Evolutionary conservation across 2,888 invertebrate genomes (phyloP), one percentile per base, ranked within the genome.

Genomic region (Aspidapion aeneum): DNA sequence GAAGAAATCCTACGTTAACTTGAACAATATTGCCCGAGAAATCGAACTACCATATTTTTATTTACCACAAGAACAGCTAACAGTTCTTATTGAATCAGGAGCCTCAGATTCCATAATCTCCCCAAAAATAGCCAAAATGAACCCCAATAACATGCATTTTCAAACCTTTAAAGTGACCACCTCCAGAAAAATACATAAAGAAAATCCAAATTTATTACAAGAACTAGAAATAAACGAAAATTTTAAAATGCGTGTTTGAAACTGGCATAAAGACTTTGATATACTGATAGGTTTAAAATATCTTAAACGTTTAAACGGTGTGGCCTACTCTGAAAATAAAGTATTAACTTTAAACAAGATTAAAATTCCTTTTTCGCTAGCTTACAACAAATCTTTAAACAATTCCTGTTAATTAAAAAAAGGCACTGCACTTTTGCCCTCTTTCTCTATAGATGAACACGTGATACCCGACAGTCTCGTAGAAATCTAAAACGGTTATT

Each of bases 41-140:
- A 49, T 60, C n/a, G 60, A 63, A 57, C 54, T 63, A n/a, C 63
- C 61, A 18, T 63, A 60, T 51, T 56, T 63, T 48, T 60, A 52
- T n/a, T 51, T 63, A 18, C 60, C 60, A 18, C 1, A 60, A 56
- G 21, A 52, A 50, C 55, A 63, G 20, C 21, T 61, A 19, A 62
- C 55, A 1, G 21, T 62, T 16, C 57, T 59, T 12, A 64, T 64
- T 5, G 54, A 62, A 1, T 61, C 52, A 17, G 61, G 63, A 52
- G 57, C 61, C 1, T 54, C 54, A 16, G 56, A 56, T 1, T 63
- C 57, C 16, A 61, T 61, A 19, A 58, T 62, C 1, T 19, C 18
- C 18, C 62, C 62, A 7, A 21, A 50, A 58, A 21, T 52, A 56
- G 63, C 61, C n/a, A n/a, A 61, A 57, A 12, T 51, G n/a, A 58